Percentiles rank a stretch among this genome's conserved stretches.
Conservation (phyloP, 2,888 invertebrate species). For the Enchytraeus crypticus region DNA sequence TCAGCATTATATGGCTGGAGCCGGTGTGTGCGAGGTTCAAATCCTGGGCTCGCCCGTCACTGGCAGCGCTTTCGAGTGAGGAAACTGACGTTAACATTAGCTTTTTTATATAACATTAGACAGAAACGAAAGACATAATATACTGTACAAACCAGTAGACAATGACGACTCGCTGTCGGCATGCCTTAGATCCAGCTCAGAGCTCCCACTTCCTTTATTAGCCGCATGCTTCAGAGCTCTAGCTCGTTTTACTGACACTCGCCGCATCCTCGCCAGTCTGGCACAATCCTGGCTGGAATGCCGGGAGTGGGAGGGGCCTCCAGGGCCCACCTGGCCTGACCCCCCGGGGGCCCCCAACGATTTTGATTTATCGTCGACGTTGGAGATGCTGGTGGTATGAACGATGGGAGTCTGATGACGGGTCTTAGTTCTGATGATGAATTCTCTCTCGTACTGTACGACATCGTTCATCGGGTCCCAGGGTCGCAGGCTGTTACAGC, state of each 20-base stretch:
- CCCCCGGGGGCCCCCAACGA: constrained; percentile 9
- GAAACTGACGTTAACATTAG: too few species aligned
- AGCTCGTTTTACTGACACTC: constrained; percentile 22
- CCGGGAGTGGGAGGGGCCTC: constrained; percentile 2
- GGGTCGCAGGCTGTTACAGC: constrained; percentile 57
- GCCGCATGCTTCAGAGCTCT: constrained; percentile 4
- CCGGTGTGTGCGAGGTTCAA: too few species aligned
- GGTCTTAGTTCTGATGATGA: constrained; percentile 68
- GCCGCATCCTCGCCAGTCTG: constrained; percentile 17
- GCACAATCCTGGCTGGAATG: constrained; percentile 15
- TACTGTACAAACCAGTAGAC: constrained; percentile 3
- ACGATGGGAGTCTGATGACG: constrained; percentile 67
- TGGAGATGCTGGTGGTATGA: constrained; percentile 63
- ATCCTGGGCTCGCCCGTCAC: too few species aligned
- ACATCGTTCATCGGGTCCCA: constrained; percentile 82
- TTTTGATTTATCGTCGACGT: constrained; percentile 51
- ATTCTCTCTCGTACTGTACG: constrained; percentile 75
- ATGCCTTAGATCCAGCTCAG: neutral
- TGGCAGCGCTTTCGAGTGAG: too few species aligned
- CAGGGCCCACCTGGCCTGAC: neutral
- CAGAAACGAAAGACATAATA: neutral
- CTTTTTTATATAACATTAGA: too few species aligned
- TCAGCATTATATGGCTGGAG: too few species aligned
- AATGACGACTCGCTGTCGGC: constrained; percentile 12
- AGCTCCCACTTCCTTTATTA: constrained; percentile 22